These are phyloP conservation scores for Seison nebaliae DNA, from an alignment of 1,140 invertebrate genomes.

Conservation along the genomic window DNA sequence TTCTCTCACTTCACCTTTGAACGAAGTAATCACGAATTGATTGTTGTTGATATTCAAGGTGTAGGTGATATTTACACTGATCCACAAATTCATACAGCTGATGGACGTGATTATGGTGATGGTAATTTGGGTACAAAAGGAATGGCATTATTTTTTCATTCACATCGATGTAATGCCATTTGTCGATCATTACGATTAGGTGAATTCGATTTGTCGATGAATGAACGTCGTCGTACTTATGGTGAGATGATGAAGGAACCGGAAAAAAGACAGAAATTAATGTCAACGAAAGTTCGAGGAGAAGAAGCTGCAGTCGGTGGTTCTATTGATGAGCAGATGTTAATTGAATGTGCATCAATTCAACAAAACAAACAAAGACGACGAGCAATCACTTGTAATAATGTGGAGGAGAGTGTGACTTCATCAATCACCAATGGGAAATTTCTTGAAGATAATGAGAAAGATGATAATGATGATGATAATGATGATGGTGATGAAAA, in stretches of 20 bases:
- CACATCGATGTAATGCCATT: constrained; percentile 35
- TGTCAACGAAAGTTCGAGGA: constrained; percentile 23
- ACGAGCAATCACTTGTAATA: too few species aligned
- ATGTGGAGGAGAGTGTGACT: too few species aligned
- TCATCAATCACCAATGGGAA: too few species aligned
- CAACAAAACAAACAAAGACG: constrained; percentile 7
- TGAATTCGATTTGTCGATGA: constrained; percentile 31
- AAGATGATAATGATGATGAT: too few species aligned
- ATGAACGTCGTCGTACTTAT: neutral
- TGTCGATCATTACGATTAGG: constrained; percentile 32
- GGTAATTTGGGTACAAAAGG: constrained; percentile 36
- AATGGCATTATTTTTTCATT: constrained; percentile 38
- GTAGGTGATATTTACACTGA: constrained; percentile 38
- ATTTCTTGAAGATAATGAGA: too few species aligned
- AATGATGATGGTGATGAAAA: too few species aligned
- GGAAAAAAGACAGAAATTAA: constrained; percentile 10
- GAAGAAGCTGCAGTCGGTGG: constrained; percentile 20
- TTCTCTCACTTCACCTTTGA: constrained; percentile 40
- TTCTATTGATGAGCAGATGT: constrained; percentile 10
- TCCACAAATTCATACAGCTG: constrained; percentile 35
- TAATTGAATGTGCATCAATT: constrained; percentile 1
- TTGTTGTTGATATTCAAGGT: constrained; percentile 39
- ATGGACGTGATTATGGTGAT: constrained; percentile 21
- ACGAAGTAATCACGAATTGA: constrained; percentile 34
- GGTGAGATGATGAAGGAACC: constrained; percentile 7